Evolutionary conservation across 1,140 invertebrate species (phyloP).

Genomic region (Spodoptera frugiperda): DNA sequence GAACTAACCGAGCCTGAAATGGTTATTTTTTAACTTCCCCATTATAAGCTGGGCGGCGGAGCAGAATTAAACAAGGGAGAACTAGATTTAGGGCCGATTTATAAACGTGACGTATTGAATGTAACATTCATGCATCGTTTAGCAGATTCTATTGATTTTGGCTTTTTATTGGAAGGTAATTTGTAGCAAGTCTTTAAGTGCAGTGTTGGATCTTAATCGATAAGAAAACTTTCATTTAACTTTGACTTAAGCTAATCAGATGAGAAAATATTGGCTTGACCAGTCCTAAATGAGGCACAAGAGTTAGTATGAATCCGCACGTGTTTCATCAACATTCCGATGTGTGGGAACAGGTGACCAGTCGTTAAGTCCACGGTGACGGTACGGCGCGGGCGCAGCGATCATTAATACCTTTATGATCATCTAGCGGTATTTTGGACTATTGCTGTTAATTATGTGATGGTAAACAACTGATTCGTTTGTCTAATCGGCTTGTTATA

Average conservation of each 20-base stretch:
- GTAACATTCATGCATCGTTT: constrained; percentile 52
- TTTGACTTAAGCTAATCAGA: background rate
- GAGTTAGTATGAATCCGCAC: constrained; percentile 8
- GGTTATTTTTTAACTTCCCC: constrained; percentile 77
- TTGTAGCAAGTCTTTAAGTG: too few species aligned
- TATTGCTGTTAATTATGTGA: background rate
- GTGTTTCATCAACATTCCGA: constrained; percentile 25
- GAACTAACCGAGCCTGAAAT: constrained; percentile 77
- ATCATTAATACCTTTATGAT: constrained; percentile 36
- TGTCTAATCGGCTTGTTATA: too few species aligned
- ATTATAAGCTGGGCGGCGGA: constrained; percentile 56
- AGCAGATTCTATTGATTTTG: background rate
- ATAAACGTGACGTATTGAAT: constrained; percentile 74
- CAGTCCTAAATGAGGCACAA: background rate
- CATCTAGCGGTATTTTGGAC: constrained; percentile 16
- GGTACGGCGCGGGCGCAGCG: background rate
- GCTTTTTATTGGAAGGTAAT: background rate
- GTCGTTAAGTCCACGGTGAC: constrained; percentile 24
- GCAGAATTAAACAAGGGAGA: constrained; percentile 64
- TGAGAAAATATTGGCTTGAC: background rate
- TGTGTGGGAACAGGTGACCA: background rate
- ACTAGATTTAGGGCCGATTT: constrained; percentile 76
- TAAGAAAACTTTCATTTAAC: background rate
- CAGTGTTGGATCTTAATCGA: too few species aligned
- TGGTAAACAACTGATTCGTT: too few species aligned